A percentile compares a stretch with the other conserved stretches of the same genome.
phyloP scores from a whole-genome alignment of 2,888 invertebrate species.

The Xylota segnis region DNA sequence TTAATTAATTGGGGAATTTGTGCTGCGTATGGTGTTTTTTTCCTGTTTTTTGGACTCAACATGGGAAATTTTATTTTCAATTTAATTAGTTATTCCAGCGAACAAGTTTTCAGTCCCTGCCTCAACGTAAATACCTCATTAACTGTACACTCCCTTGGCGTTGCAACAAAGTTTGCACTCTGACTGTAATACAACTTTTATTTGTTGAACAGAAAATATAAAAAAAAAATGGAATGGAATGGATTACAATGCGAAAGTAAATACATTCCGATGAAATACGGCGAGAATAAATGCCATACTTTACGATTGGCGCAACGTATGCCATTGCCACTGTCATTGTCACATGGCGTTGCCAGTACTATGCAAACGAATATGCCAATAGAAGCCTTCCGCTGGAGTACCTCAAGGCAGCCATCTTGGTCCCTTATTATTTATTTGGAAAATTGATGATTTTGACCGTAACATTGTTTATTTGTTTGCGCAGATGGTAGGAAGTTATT shows the following conservation, averaged over 20 bases:
- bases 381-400: too few relatives aligned
- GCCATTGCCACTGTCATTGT: background rate
- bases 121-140: conserved; percentile 56
- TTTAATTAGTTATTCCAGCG: conserved; percentile 59
- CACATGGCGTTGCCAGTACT: conserved; percentile 8
- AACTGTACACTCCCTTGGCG: conserved; percentile 14
- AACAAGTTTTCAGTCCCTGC: conserved; percentile 30
- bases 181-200: conserved; percentile 49
- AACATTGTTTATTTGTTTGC: too few relatives aligned
- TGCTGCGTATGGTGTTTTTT: background rate
- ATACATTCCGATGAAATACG: conserved; percentile 57
- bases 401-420: too few relatives aligned
- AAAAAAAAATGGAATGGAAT: conserved; percentile 18
- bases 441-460: too few relatives aligned
- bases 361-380: too few relatives aligned
- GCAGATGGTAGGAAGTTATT: too few relatives aligned
- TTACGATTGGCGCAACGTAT: conserved; percentile 14
- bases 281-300: conserved; percentile 48
- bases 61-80: conserved; percentile 35
- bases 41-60: conserved; percentile 1
- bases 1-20: conserved; percentile 60
- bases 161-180: conserved; percentile 46
- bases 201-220: conserved; percentile 33
- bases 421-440: too few relatives aligned
- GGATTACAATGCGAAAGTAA: conserved; percentile 57